A percentile compares a stretch with the other conserved stretches of the same genome.
phyloP scores from a whole-genome alignment of 2,113 vertebrate species.

The Anser cygnoides region DNA sequence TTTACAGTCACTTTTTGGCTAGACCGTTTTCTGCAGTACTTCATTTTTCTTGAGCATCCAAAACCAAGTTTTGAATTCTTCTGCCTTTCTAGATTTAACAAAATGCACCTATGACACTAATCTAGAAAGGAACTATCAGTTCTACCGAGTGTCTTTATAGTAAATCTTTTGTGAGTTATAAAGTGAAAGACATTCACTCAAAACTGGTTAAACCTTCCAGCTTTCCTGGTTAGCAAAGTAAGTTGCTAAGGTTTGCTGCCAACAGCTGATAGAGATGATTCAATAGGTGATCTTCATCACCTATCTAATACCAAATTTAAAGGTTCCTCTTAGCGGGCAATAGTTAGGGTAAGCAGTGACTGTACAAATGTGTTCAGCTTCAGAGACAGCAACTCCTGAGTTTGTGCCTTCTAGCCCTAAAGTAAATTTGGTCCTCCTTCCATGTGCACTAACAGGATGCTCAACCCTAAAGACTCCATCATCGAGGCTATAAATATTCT shows the following conservation, averaged over 20 bases:
- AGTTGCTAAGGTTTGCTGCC: neutral
- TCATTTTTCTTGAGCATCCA: neutral
- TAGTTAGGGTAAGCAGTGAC: neutral
- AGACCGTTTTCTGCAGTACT: neutral
- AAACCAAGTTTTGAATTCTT: neutral
- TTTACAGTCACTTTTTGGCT: neutral
- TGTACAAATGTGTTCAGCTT: neutral
- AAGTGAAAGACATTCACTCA: neutral
- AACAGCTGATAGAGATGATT: neutral
- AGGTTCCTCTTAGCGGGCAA: neutral
- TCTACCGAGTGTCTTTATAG: neutral
- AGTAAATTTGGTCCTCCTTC: neutral
- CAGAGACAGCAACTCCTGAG: neutral
- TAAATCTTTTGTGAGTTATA: neutral
- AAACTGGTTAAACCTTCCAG: neutral
- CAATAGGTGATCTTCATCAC: neutral
- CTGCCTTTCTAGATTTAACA: neutral
- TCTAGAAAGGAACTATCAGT: neutral
- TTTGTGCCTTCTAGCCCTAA: neutral
- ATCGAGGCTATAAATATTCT: neutral
- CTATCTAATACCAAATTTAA: neutral
- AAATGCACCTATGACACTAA: neutral
- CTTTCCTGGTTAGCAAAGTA: neutral
- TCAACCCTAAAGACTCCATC: neutral
- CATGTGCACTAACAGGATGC: neutral